phyloP scores from a whole-genome alignment of 2,797 vertebrate genomes.

The Enoplosus armatus region DNA sequence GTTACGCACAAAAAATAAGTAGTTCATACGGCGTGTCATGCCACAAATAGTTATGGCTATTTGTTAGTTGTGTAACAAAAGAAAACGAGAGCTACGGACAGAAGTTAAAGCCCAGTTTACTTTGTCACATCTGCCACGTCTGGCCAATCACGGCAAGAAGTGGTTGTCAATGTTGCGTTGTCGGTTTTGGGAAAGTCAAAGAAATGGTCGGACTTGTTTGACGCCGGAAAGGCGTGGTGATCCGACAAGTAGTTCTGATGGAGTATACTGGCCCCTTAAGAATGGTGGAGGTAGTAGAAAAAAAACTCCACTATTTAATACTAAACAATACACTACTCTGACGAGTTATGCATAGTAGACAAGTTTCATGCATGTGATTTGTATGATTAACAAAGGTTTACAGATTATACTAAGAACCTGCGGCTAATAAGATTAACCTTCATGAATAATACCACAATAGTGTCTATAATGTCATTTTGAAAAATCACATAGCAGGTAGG shows the following conservation, averaged over 20 bases:
- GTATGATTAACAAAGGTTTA: background rate
- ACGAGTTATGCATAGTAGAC: too few species aligned
- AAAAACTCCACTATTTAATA: background rate
- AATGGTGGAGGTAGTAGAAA: background rate
- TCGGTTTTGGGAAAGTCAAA: too few species aligned
- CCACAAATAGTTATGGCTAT: background rate
- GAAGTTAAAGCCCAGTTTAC: background rate
- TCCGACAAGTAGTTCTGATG: background rate
- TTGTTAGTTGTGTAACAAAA: background rate
- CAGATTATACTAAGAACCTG: background rate
- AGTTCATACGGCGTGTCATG: background rate
- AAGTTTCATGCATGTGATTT: background rate
- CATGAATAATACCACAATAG: background rate
- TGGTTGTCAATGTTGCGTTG: too few species aligned
- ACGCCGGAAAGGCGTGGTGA: background rate
- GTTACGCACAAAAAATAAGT: background rate
- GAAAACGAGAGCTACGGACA: background rate
- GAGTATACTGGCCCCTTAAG: background rate
- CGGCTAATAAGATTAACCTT: background rate
- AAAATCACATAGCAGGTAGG: background rate
- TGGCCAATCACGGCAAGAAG: too few species aligned
- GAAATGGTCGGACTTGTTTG: too few species aligned
- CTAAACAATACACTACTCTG: background rate
- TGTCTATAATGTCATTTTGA: background rate
- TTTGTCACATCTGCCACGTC: too few species aligned